phyloP scores from a whole-genome alignment of 2,888 invertebrate genomes.

The Bursaphelenchus okinawaensis region DNA sequence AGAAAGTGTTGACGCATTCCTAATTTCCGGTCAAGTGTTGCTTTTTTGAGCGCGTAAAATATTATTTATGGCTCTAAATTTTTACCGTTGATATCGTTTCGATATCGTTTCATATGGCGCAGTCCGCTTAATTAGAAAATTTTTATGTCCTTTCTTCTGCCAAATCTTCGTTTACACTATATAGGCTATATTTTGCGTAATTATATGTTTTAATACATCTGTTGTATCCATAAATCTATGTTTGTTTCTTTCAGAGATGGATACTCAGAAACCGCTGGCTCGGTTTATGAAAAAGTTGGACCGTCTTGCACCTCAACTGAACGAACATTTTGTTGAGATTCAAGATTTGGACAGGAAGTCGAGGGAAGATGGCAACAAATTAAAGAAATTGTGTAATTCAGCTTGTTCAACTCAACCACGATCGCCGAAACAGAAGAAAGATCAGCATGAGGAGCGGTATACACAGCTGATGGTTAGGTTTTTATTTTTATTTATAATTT shows the following conservation, averaged over 20 bases:
- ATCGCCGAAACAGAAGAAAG: conserved; percentile 1
- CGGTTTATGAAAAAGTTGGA: conserved; percentile 13
- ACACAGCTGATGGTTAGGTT: conserved; percentile 1
- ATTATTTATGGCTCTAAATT: too few relatives aligned
- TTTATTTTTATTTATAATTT: not conserved
- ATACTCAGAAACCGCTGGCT: not conserved
- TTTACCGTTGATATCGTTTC: too few relatives aligned
- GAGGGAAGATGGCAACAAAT: not conserved
- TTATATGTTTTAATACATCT: too few relatives aligned
- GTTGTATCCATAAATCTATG: too few relatives aligned
- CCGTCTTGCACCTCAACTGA: conserved; percentile 4
- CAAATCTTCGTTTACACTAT: too few relatives aligned
- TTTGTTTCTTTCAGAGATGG: not conserved
- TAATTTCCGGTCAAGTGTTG: too few relatives aligned
- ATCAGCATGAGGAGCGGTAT: not conserved
- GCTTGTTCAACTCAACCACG: not conserved
- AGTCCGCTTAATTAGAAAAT: too few relatives aligned
- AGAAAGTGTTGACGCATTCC: too few relatives aligned
- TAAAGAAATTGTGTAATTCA: not conserved
- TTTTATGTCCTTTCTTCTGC: too few relatives aligned
- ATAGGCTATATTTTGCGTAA: too few relatives aligned
- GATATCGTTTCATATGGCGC: too few relatives aligned
- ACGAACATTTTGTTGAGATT: conserved; percentile 7
- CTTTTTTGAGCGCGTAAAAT: too few relatives aligned
- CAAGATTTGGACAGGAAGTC: conserved; percentile 7